Conservation (phyloP, 2,113 vertebrate species). For the Melanerpes formicivorus region DNA sequence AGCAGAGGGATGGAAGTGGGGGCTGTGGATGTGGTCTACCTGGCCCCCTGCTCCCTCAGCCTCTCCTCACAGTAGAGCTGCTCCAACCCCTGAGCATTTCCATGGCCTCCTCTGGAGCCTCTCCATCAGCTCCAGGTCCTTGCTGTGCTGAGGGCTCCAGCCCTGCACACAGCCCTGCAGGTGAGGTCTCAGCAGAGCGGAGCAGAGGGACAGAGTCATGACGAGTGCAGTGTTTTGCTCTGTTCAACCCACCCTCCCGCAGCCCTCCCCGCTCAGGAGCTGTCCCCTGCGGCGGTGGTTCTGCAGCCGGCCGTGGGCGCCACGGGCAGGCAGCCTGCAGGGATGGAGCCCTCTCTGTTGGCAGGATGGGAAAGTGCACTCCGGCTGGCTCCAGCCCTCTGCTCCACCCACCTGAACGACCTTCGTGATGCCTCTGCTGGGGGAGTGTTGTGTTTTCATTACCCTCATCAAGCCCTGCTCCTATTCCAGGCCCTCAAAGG, state of each 20-base stretch:
- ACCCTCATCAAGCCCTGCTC: not conserved
- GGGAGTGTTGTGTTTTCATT: not conserved
- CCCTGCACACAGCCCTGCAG: too few species aligned
- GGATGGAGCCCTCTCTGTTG: not conserved
- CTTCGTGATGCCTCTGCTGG: not conserved
- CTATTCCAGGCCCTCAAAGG: not conserved
- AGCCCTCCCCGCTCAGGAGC: fast-evolving
- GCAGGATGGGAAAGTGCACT: not conserved
- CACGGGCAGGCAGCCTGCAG: not conserved
- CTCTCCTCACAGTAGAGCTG: too few species aligned
- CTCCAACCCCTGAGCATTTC: too few species aligned
- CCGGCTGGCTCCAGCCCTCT: not conserved
- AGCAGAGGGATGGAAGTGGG: too few species aligned
- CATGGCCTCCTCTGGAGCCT: too few species aligned
- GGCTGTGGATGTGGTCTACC: too few species aligned
- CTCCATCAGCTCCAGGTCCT: too few species aligned
- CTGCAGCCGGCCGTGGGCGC: fast-evolving
- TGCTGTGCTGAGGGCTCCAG: too few species aligned
- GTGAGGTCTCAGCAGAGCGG: too few species aligned
- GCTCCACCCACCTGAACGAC: not conserved
- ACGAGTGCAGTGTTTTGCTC: fast-evolving
- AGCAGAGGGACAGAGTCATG: fast-evolving
- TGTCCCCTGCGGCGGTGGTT: not conserved
- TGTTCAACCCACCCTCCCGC: fast-evolving
- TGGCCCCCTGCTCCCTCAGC: too few species aligned